phyloP scores from a whole-genome alignment of 2,113 vertebrate species.

The Zapornia atra region DNA sequence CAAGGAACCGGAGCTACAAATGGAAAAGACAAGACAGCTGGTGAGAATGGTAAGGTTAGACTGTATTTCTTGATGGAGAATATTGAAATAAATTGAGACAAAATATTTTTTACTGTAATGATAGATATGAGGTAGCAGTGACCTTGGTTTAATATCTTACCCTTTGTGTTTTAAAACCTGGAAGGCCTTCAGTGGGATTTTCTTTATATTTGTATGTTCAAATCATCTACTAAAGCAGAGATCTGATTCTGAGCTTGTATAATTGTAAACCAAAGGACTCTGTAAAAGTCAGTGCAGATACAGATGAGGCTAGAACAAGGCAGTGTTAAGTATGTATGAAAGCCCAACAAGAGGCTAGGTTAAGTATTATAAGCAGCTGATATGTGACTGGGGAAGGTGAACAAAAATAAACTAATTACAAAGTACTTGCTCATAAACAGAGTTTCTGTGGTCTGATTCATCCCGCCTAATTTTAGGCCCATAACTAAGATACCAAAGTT shows the following conservation, averaged over 20 bases:
- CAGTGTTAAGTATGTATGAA: not conserved
- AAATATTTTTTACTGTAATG: not conserved
- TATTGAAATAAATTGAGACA: not conserved
- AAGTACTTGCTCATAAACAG: not conserved
- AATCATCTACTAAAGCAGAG: not conserved
- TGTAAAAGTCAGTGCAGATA: not conserved
- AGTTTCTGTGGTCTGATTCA: not conserved
- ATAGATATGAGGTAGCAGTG: not conserved
- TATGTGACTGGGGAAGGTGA: not conserved
- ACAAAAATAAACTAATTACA: not conserved
- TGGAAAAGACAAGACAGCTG: slow-evolving; percentile 89
- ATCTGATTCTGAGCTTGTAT: not conserved
- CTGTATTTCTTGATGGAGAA: not conserved
- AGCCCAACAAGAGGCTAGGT: not conserved
- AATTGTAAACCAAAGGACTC: not conserved
- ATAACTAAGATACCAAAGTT: not conserved
- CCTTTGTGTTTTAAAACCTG: not conserved
- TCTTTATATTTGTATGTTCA: not conserved
- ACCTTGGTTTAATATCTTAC: not conserved
- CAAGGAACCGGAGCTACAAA: slow-evolving; percentile 88
- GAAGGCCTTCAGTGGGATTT: not conserved
- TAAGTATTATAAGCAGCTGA: not conserved
- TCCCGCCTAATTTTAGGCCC: not conserved
- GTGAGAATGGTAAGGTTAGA: slow-evolving; percentile 84
- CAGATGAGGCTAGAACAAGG: not conserved